A percentile compares a stretch with the other conserved stretches of the same genome.
These are phyloP conservation scores for Calidris pygmaea DNA, from an alignment of 2,113 vertebrate genomes.

Conservation along the genomic window DNA sequence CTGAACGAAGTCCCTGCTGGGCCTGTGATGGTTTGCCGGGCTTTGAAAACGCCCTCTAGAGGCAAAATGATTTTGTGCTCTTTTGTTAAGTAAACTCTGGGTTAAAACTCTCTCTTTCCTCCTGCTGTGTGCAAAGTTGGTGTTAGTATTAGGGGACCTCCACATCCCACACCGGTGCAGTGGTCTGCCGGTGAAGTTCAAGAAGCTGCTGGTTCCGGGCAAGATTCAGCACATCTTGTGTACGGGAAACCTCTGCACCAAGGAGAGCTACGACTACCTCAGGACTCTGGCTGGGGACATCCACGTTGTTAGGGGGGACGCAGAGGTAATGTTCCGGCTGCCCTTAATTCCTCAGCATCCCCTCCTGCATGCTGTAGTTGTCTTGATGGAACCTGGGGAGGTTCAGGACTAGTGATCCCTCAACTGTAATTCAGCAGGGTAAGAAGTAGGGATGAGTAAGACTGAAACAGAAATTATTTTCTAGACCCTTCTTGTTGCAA, in stretches of 20 bases:
- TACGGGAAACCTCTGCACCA: slow-evolving; percentile 91
- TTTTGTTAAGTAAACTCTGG: neutral
- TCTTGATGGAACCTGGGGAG: accelerated
- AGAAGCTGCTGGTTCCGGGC: slow-evolving; percentile 90
- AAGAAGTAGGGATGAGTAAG: neutral
- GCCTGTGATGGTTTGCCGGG: accelerated
- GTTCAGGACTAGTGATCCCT: neutral
- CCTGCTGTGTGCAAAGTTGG: slow-evolving; percentile 76
- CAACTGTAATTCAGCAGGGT: neutral
- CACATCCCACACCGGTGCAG: slow-evolving; percentile 92
- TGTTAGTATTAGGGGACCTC: slow-evolving; percentile 91
- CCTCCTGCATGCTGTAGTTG: accelerated
- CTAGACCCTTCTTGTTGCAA: neutral
- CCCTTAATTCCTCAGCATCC: too few relatives aligned
- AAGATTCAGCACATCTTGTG: slow-evolving; percentile 94
- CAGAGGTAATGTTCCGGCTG: slow-evolving; percentile 79
- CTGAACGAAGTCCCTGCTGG: neutral
- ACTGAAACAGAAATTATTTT: neutral
- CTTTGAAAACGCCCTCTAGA: accelerated
- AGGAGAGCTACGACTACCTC: slow-evolving; percentile 91
- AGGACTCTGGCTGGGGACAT: slow-evolving; percentile 89
- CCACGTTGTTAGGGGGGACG: slow-evolving; percentile 89
- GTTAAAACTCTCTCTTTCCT: neutral
- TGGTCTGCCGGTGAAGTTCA: slow-evolving; percentile 89
- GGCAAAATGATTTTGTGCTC: too few relatives aligned